Conservation (phyloP, 1,140 invertebrate species). For the Drosophila ficusphila region DNA sequence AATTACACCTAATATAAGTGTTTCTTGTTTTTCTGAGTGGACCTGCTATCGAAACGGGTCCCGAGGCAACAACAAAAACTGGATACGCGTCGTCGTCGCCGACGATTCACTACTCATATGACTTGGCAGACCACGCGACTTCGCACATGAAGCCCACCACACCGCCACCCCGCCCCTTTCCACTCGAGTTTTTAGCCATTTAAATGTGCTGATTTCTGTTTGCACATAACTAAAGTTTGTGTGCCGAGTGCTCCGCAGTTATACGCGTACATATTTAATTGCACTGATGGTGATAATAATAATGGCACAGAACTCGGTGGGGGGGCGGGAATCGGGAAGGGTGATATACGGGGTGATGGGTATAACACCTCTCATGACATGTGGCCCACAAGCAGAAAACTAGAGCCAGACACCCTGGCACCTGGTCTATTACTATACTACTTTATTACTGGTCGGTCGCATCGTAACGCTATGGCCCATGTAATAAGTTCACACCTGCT, state of each 20-base stretch:
- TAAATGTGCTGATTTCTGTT: constrained; percentile 57
- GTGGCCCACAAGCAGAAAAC: constrained; percentile 14
- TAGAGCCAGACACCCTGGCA: constrained; percentile 34
- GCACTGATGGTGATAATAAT: constrained; percentile 17
- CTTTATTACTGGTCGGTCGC: constrained; percentile 17
- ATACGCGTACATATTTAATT: constrained; percentile 37
- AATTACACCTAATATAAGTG: too few species aligned
- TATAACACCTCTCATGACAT: constrained; percentile 29
- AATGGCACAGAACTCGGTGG: constrained; percentile 4
- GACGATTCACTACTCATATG: constrained; percentile 80
- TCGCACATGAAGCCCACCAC: constrained; percentile 64
- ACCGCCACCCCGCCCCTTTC: constrained; percentile 2
- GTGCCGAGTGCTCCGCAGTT: constrained; percentile 31
- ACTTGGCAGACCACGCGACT: constrained; percentile 81
- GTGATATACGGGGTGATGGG: background rate
- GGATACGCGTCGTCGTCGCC: constrained; percentile 28
- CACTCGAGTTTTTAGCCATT: constrained; percentile 19
- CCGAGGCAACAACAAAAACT: constrained; percentile 46
- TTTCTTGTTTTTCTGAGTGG: constrained; percentile 17
- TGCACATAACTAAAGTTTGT: constrained; percentile 43
- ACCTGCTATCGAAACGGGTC: constrained; percentile 30
- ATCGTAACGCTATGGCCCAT: constrained; percentile 39
- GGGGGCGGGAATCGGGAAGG: too few species aligned
- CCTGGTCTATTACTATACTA: constrained; percentile 39
- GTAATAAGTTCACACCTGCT: constrained; percentile 47